Base-by-base conservation (phyloP, 2,113 vertebrate genomes). In the Pandion haliaetus region DNA sequence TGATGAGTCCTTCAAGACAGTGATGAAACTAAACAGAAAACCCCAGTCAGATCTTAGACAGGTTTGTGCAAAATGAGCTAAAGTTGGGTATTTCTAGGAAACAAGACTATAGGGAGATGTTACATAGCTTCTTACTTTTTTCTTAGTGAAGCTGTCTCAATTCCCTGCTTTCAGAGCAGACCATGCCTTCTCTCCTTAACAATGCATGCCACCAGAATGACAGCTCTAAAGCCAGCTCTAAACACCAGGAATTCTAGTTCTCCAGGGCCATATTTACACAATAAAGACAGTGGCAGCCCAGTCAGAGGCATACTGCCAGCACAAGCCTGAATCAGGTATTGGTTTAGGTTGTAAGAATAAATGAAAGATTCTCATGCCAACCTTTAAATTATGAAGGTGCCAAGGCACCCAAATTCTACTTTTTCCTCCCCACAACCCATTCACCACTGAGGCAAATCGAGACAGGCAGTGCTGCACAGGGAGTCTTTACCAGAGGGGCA, bases 21-120 rank as follows among this genome's bases (percentile, higher is more conserved):
- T 96, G 59, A 98, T 97, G 49, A 67, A 95, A 40, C 98, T 98
- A 63, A 84, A 97, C 14, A 89, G 85, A 95, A 94, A 95, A 47
- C 3, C 17, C 42, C 52, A 57, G 69, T 93, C 38, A 94, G 44
- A 79, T 38, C 52, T 66, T 12, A 28, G 16, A 42, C 17, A 82
- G 8, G 11, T 70, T 66, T 71, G n/a, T 44, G 54, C 44, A 88
- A 74, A 78, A 32, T 16, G 12, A 55, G 17, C 23, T 90, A 4
- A 38, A 62, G 5, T 1, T 50, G 45, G 17, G 11, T 26, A 23
- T 42, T 90, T 63, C 29, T 45, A 58, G 50, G 50, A 82, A 80
- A 67, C 24, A 52, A 76, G 29, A 28, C 25, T 38, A 20, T 2
- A 78, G 18, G 13, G 16, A 82, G 44, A n/a, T 23, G 10, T 40